Evolutionary conservation across 2,113 vertebrate genomes (phyloP).

Genomic region (Picathartes gymnocephalus): DNA sequence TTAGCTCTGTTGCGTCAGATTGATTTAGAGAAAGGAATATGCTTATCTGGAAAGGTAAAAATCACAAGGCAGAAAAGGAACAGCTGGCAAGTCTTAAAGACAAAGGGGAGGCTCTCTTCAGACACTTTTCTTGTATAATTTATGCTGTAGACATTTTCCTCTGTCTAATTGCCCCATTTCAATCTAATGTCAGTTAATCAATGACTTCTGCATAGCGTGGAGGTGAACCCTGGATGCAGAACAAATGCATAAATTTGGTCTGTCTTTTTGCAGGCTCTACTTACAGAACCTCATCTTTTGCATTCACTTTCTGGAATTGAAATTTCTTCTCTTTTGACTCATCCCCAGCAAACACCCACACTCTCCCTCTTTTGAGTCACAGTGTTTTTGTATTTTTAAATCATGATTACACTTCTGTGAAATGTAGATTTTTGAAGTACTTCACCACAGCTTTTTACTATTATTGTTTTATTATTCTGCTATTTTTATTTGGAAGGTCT

Average conservation of each 20-base stretch:
- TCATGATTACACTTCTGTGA: conserved; percentile 49
- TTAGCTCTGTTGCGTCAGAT: background rate
- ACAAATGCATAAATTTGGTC: conserved; percentile 32
- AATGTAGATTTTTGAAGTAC: conserved; percentile 39
- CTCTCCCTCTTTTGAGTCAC: conserved; percentile 33
- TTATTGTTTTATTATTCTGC: conserved; percentile 24
- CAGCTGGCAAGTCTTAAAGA: conserved; percentile 47
- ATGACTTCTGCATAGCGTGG: conserved; percentile 44
- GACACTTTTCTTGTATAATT: conserved; percentile 57
- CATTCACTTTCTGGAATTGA: conserved; percentile 33
- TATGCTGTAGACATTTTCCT: conserved; percentile 59
- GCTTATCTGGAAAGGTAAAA: conserved; percentile 45
- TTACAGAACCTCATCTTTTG: conserved; percentile 16
- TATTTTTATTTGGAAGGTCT: conserved; percentile 30
- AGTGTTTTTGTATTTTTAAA: conserved; percentile 60
- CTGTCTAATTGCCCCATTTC: conserved; percentile 66
- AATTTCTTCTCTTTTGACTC: conserved; percentile 54
- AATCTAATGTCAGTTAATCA: conserved; percentile 55
- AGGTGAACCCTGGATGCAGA: conserved; percentile 54
- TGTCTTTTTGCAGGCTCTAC: conserved; percentile 43
- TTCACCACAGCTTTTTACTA: conserved; percentile 2
- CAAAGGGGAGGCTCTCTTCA: conserved; percentile 35
- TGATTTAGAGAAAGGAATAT: conserved; percentile 20
- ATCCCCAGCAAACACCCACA: conserved; percentile 36
- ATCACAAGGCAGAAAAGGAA: conserved; percentile 21